A percentile compares a stretch with the other conserved stretches of the same genome.
These are phyloP conservation scores for Scleropages formosus DNA, from an alignment of 2,797 vertebrate species.

Conservation along the genomic window DNA sequence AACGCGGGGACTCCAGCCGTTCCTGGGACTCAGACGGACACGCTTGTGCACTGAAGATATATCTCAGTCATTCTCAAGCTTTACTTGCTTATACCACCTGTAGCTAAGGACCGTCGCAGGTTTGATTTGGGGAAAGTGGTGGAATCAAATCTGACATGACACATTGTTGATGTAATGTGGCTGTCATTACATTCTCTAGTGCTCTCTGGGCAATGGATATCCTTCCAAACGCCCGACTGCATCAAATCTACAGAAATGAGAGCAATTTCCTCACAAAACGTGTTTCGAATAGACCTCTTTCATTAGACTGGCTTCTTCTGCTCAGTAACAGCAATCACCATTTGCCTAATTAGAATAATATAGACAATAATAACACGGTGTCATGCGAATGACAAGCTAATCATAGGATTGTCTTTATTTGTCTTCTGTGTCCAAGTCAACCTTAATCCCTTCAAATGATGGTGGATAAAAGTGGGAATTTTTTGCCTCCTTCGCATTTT, in stretches of 20 bases:
- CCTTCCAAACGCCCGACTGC: slow-evolving; percentile 61
- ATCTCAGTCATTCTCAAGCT: too few species aligned
- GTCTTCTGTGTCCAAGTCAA: slow-evolving; percentile 40
- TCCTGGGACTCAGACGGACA: too few species aligned
- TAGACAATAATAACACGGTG: slow-evolving; percentile 43
- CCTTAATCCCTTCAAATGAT: slow-evolving; percentile 33
- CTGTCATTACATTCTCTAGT: slow-evolving; percentile 63
- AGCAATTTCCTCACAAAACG: slow-evolving; percentile 53
- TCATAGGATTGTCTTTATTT: slow-evolving; percentile 48
- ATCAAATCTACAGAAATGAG: slow-evolving; percentile 55
- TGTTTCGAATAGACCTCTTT: slow-evolving; percentile 51
- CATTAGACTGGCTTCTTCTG: slow-evolving; percentile 39
- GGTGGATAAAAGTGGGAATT: not conserved
- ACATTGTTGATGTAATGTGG: slow-evolving; percentile 71
- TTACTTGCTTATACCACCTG: too few species aligned
- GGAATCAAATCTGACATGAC: slow-evolving; percentile 55
- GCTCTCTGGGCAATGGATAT: slow-evolving; percentile 63
- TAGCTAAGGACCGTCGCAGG: too few species aligned
- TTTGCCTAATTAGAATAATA: slow-evolving; percentile 50
- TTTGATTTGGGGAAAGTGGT: slow-evolving; percentile 23
- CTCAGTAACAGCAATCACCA: slow-evolving; percentile 39
- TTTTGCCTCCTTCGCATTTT: slow-evolving; percentile 1
- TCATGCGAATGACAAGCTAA: slow-evolving; percentile 33
- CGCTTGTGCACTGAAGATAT: too few species aligned
- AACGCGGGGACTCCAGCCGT: too few species aligned